Evolutionary conservation across 2,888 invertebrate genomes (phyloP), one percentile per base, ranked within the genome.

Genomic region (Caenorhabditis zanzibari): DNA sequence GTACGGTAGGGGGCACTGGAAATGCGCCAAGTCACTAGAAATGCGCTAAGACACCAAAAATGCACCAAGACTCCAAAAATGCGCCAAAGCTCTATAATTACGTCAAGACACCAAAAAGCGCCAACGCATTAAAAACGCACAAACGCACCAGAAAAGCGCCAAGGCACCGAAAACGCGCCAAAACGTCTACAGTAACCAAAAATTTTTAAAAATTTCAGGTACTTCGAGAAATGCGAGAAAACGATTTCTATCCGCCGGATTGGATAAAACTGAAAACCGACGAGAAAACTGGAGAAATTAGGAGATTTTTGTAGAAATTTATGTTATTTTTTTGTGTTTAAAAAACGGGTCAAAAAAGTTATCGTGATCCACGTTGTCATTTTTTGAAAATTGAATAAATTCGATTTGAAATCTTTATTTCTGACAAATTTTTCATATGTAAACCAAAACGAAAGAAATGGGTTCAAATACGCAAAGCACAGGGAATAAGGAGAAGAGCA

Each of bases 221-320:
- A 5, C 32, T 80, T 5, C 32, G 58, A 2, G 82, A 85, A 49
- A 73, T 85, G 76, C 35, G 35, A 3, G 66, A 72, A n/a, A 73
- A 66, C 5, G 85, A 85, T 38, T 85, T 85, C 66, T 85, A 82
- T 54, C 85, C 82, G 14, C 71, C 82, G 0, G 61, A 74, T 0
- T 85, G 85, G 85, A 66, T 80, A n/a, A 82, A 79, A 63, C 66
- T 85, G 32, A 41, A 35, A 12, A 77, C 71, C 1, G 69, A 61
- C 16, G 5, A 14, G 2, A 22, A 28, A 19, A 19, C 28, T 16
- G 76, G 61, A 24, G 24, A n/a, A 16, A 69, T 76, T 28, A 19
- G 35, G 16, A 47, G 47, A 19, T 32, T 35, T 35, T 22, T 9
- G 24, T 63, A 22, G n/a, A 19, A 4, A 58, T 49, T 49, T 26